A percentile compares a stretch with the other conserved stretches of the same genome.
phyloP scores from a whole-genome alignment of 2,113 vertebrate species.

The Atrichornis clamosus region DNA sequence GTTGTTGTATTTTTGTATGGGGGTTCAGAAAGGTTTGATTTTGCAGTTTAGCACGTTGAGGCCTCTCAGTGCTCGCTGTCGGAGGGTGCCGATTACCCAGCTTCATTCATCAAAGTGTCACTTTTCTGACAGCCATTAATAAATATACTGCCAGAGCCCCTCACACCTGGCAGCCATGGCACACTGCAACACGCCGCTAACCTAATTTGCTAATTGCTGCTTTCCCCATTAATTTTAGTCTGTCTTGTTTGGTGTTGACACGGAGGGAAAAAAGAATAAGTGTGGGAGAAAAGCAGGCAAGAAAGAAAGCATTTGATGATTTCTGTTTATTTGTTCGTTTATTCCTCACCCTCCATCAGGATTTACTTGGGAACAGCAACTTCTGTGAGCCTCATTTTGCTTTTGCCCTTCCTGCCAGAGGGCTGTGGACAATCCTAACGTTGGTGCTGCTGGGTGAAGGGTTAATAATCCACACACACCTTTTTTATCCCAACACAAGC shows the following conservation, averaged over 20 bases:
- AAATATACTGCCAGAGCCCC: conserved; percentile 98
- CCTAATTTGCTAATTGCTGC: conserved; percentile 99
- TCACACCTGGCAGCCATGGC: conserved; percentile 93
- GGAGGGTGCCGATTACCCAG: conserved; percentile 96
- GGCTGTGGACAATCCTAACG: not conserved
- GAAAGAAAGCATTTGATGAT: conserved; percentile 57
- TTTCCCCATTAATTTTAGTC: conserved; percentile 94
- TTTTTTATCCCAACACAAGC: not conserved
- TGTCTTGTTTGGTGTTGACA: conserved; percentile 91
- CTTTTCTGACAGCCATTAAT: conserved; percentile 99
- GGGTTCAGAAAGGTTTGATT: conserved; percentile 75
- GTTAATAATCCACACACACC: not conserved
- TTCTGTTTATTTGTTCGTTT: not conserved
- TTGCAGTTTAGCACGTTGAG: conserved; percentile 89
- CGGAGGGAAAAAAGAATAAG: conserved; percentile 72
- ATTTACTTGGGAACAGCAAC: conserved; percentile 7
- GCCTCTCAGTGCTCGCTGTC: conserved; percentile 93
- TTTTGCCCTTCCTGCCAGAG: not conserved
- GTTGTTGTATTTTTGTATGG: conserved; percentile 35
- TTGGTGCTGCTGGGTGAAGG: not conserved
- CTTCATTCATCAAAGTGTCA: conserved; percentile 99
- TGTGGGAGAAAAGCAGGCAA: conserved; percentile 60
- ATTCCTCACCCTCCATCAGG: not conserved
- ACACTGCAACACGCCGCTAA: conserved; percentile 87
- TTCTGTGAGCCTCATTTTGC: not conserved